These are phyloP conservation scores for Volucella inanis DNA, from an alignment of 2,888 invertebrate genomes.

Conservation along the genomic window DNA sequence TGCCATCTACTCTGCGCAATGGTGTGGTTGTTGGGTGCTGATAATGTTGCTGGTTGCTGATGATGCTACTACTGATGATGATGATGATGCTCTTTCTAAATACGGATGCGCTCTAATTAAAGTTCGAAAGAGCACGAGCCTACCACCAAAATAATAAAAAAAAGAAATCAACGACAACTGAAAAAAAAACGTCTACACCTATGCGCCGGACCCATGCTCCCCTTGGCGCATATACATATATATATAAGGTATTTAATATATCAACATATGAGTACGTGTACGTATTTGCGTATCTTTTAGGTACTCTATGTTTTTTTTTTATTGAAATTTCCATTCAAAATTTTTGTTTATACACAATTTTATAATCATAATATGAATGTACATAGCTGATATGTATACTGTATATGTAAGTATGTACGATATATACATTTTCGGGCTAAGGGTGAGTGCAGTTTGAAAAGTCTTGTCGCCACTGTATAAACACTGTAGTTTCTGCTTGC, in stretches of 20 bases:
- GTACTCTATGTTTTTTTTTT: conserved; percentile 20
- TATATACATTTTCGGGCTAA: conserved; percentile 25
- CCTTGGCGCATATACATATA: conserved; percentile 20
- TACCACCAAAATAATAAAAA: conserved; percentile 56
- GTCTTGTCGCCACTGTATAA: conserved; percentile 75
- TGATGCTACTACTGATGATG: conserved; percentile 49
- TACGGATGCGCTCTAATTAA: conserved; percentile 75
- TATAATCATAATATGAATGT: conserved; percentile 67
- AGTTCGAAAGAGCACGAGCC: conserved; percentile 73
- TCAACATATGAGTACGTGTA: no score
- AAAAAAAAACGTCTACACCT: conserved; percentile 65
- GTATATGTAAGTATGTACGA: conserved; percentile 10
- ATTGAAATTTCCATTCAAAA: conserved; percentile 72
- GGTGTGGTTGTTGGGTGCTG: conserved; percentile 25
- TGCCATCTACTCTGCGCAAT: conserved; percentile 56
- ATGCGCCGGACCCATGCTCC: conserved; percentile 60
- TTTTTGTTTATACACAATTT: conserved; percentile 73
- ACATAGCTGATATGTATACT: conserved; percentile 36
- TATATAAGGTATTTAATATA: not conserved
- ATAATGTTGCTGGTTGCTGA: conserved; percentile 39
- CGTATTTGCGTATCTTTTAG: conserved; percentile 18
- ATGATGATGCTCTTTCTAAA: conserved; percentile 73
- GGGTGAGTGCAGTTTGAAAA: conserved; percentile 71
- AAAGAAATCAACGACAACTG: conserved; percentile 35
- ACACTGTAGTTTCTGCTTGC: conserved; percentile 55